These are phyloP conservation scores for Mugil cephalus DNA, from an alignment of 2,113 vertebrate genomes.

Conservation along the genomic window DNA sequence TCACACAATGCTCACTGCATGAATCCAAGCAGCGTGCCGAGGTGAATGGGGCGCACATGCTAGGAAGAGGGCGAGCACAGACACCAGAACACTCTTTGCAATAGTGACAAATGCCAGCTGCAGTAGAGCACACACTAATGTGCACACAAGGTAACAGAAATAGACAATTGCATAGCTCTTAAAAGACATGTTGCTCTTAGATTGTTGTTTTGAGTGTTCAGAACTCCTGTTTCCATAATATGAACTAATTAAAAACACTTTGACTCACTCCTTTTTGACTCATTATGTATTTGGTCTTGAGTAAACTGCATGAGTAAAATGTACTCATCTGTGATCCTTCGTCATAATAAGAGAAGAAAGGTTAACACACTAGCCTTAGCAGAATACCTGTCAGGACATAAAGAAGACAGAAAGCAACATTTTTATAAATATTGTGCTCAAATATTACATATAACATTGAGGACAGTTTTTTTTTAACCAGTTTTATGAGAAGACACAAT, in stretches of 20 bases:
- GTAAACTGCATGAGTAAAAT: neutral
- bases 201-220: neutral
- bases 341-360: no score
- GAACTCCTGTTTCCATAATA: slow-evolving; percentile 3
- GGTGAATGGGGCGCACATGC: slow-evolving; percentile 61
- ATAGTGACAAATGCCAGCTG: slow-evolving; percentile 38
- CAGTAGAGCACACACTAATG: slow-evolving; percentile 15
- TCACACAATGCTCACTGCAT: slow-evolving; percentile 59
- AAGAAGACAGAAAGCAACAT: neutral
- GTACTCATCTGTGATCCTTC: no score
- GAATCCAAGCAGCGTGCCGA: slow-evolving; percentile 54
- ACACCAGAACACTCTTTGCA: slow-evolving; percentile 60
- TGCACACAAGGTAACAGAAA: neutral
- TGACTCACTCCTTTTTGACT: neutral
- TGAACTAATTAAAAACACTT: slow-evolving; percentile 27
- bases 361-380: no score
- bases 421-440: neutral
- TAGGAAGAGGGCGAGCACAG: slow-evolving; percentile 41
- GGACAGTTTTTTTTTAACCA: no score
- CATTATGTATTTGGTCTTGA: slow-evolving; percentile 1
- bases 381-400: no score
- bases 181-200: neutral
- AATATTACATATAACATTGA: no score
- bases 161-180: neutral
- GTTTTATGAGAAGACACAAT: neutral